phyloP scores from a whole-genome alignment of 2,797 vertebrate species.

The Nyctibius grandis region DNA sequence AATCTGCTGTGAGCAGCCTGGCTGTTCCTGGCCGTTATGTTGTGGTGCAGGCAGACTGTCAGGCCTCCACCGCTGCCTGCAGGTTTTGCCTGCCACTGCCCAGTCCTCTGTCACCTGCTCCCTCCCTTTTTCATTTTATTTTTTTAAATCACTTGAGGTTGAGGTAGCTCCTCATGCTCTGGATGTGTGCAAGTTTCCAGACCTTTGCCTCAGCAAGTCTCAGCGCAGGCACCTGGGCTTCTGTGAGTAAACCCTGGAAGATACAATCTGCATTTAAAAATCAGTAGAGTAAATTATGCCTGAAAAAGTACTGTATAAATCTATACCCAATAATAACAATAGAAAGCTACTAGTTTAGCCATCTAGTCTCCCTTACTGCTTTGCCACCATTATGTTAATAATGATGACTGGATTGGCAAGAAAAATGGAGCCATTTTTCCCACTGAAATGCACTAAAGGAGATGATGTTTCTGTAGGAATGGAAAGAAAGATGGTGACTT shows the following conservation, averaged over 20 bases:
- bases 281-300: not conserved
- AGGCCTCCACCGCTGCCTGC: not conserved
- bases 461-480: not conserved
- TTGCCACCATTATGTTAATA: not conserved
- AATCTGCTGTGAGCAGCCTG: not conserved
- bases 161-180: not conserved
- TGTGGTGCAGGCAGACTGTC: not conserved
- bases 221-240: not conserved
- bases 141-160: not conserved
- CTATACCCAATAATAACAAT: not conserved
- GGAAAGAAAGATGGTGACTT: not conserved
- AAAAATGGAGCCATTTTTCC: not conserved
- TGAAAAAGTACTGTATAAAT: not conserved
- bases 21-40: rapidly evolving
- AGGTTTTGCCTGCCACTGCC: not conserved
- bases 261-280: not conserved
- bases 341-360: not conserved
- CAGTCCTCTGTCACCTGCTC: not conserved
- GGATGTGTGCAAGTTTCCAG: not conserved
- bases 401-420: not conserved
- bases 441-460: not conserved
- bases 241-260: not conserved
- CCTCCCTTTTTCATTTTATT: not conserved
- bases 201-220: not conserved
- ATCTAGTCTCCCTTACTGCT: not conserved